Evolutionary conservation across 2,113 vertebrate genomes (phyloP).

Genomic region (Apus apus): DNA sequence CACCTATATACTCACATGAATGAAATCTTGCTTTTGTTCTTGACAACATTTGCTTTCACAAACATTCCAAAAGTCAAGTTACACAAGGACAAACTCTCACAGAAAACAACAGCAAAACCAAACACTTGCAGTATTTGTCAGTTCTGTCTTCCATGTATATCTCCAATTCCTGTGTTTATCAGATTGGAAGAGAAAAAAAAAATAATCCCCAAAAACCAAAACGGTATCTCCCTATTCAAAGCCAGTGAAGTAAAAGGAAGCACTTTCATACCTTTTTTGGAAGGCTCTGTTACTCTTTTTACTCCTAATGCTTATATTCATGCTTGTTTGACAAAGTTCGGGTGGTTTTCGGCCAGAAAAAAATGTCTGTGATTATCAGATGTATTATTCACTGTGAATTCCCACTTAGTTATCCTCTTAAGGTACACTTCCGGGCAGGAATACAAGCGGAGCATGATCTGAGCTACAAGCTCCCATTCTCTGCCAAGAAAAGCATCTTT

Average conservation of each 20-base stretch:
- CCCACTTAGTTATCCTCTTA: not conserved
- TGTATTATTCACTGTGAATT: conserved; percentile 18
- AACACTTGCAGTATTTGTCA: not conserved
- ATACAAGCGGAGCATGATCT: not conserved
- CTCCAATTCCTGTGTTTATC: not conserved
- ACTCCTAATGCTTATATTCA: not conserved
- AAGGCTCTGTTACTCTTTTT: not conserved
- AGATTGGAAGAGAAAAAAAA: not conserved
- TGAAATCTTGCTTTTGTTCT: not conserved
- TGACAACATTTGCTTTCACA: not conserved
- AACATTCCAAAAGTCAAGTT: conserved; percentile 7
- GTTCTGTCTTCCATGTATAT: not conserved
- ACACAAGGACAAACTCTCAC: not conserved
- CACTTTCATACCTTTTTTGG: not conserved
- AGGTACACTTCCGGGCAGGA: not conserved
- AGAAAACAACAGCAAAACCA: not conserved
- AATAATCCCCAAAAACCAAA: not conserved
- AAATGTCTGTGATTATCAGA: not conserved
- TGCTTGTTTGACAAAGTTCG: conserved; percentile 6
- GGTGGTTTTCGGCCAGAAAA: not conserved
- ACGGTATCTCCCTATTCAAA: not conserved
- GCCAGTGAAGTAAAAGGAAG: not conserved
- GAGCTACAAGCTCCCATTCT: not conserved
- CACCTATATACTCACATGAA: not conserved
- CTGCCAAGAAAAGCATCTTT: not conserved